Percentiles rank a stretch among this genome's conserved stretches.
These are phyloP conservation scores for Drosophila biarmipes DNA, from an alignment of 1,140 invertebrate species.

Conservation along the genomic window DNA sequence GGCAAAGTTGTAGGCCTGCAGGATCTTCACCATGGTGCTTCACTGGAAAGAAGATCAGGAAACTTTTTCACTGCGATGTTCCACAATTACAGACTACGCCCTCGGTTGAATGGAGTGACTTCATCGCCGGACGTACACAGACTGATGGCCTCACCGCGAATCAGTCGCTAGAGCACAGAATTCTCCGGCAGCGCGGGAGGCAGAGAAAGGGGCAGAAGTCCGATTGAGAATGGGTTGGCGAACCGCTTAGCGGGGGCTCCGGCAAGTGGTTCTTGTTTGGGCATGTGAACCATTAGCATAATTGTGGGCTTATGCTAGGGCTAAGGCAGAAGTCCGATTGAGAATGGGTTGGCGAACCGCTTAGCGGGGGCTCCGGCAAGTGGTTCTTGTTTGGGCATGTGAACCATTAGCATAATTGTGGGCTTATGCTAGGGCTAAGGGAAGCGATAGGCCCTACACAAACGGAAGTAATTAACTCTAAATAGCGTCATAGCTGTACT, in stretches of 20 bases:
- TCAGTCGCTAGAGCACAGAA: conserved; percentile 23
- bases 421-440: conserved; percentile 32
- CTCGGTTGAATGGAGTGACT: conserved; percentile 50
- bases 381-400: conserved; percentile 49
- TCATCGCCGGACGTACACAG: conserved; percentile 62
- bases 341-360: conserved; percentile 44
- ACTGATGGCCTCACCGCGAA: conserved; percentile 48
- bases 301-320: conserved; percentile 62
- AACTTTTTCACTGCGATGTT: conserved; percentile 14
- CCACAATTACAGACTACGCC: conserved; percentile 59
- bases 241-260: conserved; percentile 27
- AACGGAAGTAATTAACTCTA: conserved; percentile 26
- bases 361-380: conserved; percentile 51
- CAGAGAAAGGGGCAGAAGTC: conserved; percentile 17
- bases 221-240: conserved; percentile 42
- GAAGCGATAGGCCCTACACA: neutral
- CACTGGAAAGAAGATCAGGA: conserved; percentile 28
- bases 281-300: conserved; percentile 66
- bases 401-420: conserved; percentile 73
- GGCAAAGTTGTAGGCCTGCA: conserved; percentile 82
- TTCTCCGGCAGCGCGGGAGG: conserved; percentile 16
- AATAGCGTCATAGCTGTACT: conserved; percentile 12
- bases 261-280: conserved; percentile 60
- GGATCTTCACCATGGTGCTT: conserved; percentile 76
- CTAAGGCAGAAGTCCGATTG: conserved; percentile 12